Percentiles rank a stretch among this genome's conserved stretches.
Conservation (phyloP, 2,113 vertebrate genomes). For the Pluvianellus socialis region DNA sequence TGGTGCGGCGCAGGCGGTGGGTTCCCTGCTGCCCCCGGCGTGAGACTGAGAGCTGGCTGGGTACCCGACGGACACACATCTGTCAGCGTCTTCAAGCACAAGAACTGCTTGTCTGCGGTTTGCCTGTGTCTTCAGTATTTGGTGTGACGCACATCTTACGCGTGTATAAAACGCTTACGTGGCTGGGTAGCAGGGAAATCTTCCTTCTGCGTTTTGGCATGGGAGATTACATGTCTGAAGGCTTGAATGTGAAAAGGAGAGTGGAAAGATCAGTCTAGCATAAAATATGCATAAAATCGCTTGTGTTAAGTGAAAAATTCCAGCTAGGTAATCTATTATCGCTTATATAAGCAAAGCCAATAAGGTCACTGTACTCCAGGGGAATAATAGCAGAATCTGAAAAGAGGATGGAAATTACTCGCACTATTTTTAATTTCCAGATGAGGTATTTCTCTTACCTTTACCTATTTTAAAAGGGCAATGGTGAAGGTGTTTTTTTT, state of each 20-base stretch:
- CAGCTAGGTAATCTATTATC: neutral
- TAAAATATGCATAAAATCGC: neutral
- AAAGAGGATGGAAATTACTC: conserved; percentile 2
- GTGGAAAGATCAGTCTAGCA: neutral
- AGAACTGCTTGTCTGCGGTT: neutral
- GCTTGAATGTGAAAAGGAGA: neutral
- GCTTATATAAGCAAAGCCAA: conserved; percentile 9
- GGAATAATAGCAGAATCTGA: conserved; percentile 62
- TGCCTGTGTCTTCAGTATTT: fast-evolving
- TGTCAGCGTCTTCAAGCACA: neutral
- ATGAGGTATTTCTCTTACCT: conserved; percentile 12
- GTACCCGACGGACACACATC: neutral
- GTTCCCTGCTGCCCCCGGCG: neutral
- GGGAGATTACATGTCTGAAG: neutral
- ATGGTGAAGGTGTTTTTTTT: neutral
- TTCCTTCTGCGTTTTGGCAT: neutral
- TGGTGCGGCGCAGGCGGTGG: neutral
- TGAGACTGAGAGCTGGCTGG: neutral
- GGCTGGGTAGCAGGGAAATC: neutral
- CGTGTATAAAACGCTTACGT: fast-evolving
- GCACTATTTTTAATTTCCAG: neutral
- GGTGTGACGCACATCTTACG: fast-evolving
- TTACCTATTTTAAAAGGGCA: conserved; percentile 51
- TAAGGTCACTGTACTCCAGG: conserved; percentile 40
- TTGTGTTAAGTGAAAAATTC: neutral